Conservation (phyloP, 2,113 vertebrate genomes). For the Mus musculus region GRCm39 chr14:105045001-105045500, state of each 20-base stretch:
- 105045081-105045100: not conserved
- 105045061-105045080: not conserved
- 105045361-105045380: not conserved
- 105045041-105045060: not conserved
- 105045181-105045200: too few relatives aligned
- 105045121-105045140: not conserved
- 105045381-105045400: not conserved
- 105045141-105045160: too few relatives aligned
- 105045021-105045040: not conserved
- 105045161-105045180: too few relatives aligned
- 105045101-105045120: not conserved
- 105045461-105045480: not conserved
- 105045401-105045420: not conserved
- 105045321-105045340: not conserved
- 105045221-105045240: not conserved
- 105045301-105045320: slow-evolving; percentile 17
- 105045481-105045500: slow-evolving; percentile 20
- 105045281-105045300: not conserved
- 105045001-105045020: not conserved
- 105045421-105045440: not conserved
- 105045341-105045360: not conserved
- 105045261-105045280: not conserved
- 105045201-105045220: not conserved
- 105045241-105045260: slow-evolving; percentile 36
- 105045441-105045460: not conserved